Percentiles rank a stretch among this genome's conserved stretches.
Evolutionary conservation across 2,888 invertebrate species (phyloP).

Genomic region (Chalcis sispes): DNA sequence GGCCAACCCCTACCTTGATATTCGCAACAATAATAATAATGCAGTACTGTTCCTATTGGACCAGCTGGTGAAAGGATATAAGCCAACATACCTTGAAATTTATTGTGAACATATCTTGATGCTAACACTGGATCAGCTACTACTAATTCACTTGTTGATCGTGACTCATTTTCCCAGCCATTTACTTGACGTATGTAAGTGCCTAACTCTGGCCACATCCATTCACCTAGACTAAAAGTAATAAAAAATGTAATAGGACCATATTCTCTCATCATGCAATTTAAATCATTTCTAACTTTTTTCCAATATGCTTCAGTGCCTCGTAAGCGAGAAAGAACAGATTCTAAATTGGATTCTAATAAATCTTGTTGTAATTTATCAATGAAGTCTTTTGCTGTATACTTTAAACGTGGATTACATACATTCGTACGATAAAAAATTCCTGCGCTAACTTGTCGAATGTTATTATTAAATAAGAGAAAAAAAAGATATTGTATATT

Average conservation of each 20-base stretch:
- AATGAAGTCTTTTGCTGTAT: neutral
- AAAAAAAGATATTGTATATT: slow-evolving; percentile 63
- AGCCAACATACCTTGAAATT: slow-evolving; percentile 19
- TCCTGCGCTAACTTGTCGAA: slow-evolving; percentile 57
- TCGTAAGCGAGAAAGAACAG: slow-evolving; percentile 1
- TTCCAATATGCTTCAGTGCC: slow-evolving; percentile 2
- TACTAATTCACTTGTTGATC: neutral
- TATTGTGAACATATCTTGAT: slow-evolving; percentile 62
- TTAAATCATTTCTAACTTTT: neutral
- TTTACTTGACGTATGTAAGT: slow-evolving; percentile 64
- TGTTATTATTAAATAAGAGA: slow-evolving; percentile 60
- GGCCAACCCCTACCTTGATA: no score
- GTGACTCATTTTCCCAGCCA: slow-evolving; percentile 43
- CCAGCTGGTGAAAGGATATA: neutral
- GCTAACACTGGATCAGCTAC: slow-evolving; percentile 67
- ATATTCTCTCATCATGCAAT: neutral
- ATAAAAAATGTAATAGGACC: slow-evolving; percentile 1
- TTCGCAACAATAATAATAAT: slow-evolving; percentile 61
- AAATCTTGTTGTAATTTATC: neutral
- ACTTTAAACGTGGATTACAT: neutral
- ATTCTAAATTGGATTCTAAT: neutral
- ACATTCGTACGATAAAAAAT: neutral
- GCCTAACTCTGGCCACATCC: slow-evolving; percentile 65
- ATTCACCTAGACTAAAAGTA: slow-evolving; percentile 60
- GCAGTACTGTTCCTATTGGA: slow-evolving; percentile 21